Conservation (phyloP, 2,888 invertebrate species). For the Eubasilissa splendida region DNA sequence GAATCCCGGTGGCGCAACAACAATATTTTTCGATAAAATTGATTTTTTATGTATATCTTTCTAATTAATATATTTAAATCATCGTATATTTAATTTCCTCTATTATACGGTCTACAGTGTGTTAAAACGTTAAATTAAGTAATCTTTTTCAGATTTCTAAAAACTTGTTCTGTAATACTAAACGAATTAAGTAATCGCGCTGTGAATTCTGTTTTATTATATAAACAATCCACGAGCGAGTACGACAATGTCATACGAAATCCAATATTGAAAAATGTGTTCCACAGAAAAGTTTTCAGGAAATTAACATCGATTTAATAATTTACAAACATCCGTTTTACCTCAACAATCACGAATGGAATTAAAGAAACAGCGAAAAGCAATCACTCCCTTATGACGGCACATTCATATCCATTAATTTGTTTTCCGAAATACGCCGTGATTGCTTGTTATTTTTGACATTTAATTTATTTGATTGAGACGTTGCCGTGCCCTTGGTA, state of each 20-base stretch:
- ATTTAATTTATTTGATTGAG: slow-evolving; percentile 57
- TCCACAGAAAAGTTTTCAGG: slow-evolving; percentile 25
- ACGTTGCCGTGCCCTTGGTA: slow-evolving; percentile 53
- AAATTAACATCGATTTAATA: slow-evolving; percentile 41
- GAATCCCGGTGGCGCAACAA: too few relatives aligned
- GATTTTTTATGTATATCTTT: too few relatives aligned
- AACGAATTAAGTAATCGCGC: too few relatives aligned
- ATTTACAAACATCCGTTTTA: slow-evolving; percentile 36
- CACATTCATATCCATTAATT: slow-evolving; percentile 48
- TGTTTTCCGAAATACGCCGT: slow-evolving; percentile 42
- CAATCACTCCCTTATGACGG: slow-evolving; percentile 43
- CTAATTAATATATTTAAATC: too few relatives aligned
- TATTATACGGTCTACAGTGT: too few relatives aligned
- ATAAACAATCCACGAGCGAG: too few relatives aligned
- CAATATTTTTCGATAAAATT: too few relatives aligned
- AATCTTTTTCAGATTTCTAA: too few relatives aligned
- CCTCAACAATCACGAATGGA: slow-evolving; percentile 35
- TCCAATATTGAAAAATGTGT: slow-evolving; percentile 30
- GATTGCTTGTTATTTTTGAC: slow-evolving; percentile 51
- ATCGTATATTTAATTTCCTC: too few relatives aligned
- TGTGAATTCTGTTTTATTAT: too few relatives aligned
- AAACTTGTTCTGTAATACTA: too few relatives aligned
- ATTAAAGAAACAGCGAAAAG: slow-evolving; percentile 33
- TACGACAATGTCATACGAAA: slow-evolving; percentile 5
- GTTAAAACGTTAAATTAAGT: too few relatives aligned